phyloP scores from a whole-genome alignment of 2,888 invertebrate genomes.

The Limenitis camilla region DNA sequence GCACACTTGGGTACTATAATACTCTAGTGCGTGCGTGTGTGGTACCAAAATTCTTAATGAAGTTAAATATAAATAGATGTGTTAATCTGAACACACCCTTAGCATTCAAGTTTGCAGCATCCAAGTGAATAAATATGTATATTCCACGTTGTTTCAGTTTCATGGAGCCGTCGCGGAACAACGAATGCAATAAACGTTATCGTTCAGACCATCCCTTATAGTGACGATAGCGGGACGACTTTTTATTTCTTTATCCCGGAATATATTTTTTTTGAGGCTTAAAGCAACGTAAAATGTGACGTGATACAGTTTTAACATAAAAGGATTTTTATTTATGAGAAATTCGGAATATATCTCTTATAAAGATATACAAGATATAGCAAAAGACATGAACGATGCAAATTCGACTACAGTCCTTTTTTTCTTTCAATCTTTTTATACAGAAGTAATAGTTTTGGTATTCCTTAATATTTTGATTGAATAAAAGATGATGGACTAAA shows the following conservation, averaged over 20 bases:
- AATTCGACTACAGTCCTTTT: too few species aligned
- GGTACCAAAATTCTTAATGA: not conserved
- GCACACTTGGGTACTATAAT: too few species aligned
- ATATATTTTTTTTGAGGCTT: not conserved
- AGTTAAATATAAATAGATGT: not conserved
- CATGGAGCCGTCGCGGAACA: constrained; percentile 10
- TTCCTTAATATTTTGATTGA: too few species aligned
- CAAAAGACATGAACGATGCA: too few species aligned
- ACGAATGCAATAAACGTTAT: constrained; percentile 18
- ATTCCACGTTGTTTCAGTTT: constrained; percentile 1
- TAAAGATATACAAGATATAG: too few species aligned
- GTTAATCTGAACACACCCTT: not conserved
- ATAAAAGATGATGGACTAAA: too few species aligned
- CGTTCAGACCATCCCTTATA: not conserved
- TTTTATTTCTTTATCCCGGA: not conserved
- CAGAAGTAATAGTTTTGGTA: too few species aligned
- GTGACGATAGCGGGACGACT: not conserved
- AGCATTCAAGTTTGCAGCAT: not conserved
- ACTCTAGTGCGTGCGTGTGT: too few species aligned
- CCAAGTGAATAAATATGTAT: constrained; percentile 6
- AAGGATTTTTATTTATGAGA: too few species aligned
- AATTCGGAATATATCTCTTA: not conserved
- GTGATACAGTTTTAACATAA: too few species aligned
- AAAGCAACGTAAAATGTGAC: not conserved
- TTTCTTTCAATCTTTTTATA: too few species aligned